Base-by-base conservation (phyloP, 2,888 invertebrate species). In the Nemapogon koenigi region DNA sequence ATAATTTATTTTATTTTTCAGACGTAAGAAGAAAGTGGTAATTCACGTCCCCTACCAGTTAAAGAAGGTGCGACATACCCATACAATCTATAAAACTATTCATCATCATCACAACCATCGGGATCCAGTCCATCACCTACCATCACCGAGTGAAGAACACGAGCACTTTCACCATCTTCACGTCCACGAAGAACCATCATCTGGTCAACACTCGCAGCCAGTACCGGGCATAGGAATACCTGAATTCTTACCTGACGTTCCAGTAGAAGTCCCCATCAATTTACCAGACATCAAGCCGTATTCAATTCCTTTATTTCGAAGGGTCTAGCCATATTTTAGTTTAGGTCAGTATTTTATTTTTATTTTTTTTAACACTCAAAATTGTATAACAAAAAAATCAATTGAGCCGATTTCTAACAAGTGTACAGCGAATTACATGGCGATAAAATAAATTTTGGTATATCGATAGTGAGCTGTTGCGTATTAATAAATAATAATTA, bases 11-110 rank as follows among this genome's bases (percentile, higher is more conserved):
- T 28, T 16, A 17, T 8, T 38, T 43, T 45, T 35, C 79, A 81
- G 62, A 46, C 83, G 84, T 35, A 78, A 79, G 41, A 86, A 87
- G 48, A 84, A 84, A 50, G 85, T 88, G 4, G 81, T 85, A 4
- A 85, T 88, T 44, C 85, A 85, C 52, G 83, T 88, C 13, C 88
- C 88, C 1, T 83, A 83, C 52, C 82, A 83, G 48, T 81, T 87
- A 44, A 87, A 88, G 63, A 85, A 84, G 49, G 79, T 86, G 44
- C 86, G 86, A 49, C 88, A 88, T 54, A 86, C 85, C 1, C 88
- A 88, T 55, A 88, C 86, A 1, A 78, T 88, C n/a, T 86, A 83
- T 65, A 88, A 87, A 57, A 83, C 86, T 0, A 71, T 88, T 26
- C 83, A 85, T 32, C 83, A 83, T 43, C 71, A 82, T 44, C 73